These are phyloP conservation scores for Lumbricus terrestris DNA, from an alignment of 2,888 invertebrate species.

Conservation along the genomic window DNA sequence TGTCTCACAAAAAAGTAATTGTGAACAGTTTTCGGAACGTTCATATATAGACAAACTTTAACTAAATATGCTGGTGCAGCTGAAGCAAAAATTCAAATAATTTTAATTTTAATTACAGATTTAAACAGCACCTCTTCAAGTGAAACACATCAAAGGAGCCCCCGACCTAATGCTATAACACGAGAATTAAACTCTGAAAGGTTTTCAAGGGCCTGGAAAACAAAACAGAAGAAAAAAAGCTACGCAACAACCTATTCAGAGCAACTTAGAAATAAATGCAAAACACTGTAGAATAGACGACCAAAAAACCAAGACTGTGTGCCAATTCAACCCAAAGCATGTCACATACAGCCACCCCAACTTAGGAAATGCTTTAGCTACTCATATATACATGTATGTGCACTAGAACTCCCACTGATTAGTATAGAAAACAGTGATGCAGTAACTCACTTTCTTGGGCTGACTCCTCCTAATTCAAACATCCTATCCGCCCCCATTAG, in stretches of 20 bases:
- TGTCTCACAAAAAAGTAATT: background rate
- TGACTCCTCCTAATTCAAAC: constrained; percentile 23
- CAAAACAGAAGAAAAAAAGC: too few species aligned
- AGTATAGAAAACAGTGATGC: background rate
- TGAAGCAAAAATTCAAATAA: too few species aligned
- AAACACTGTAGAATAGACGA: background rate
- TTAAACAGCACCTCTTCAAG: too few species aligned
- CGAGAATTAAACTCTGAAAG: too few species aligned
- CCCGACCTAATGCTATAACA: too few species aligned
- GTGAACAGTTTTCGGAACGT: background rate
- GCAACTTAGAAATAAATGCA: background rate
- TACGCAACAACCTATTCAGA: too few species aligned
- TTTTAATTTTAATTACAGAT: too few species aligned
- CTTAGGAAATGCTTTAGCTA: background rate
- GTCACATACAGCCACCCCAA: background rate
- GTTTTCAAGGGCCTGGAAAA: too few species aligned
- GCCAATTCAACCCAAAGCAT: background rate
- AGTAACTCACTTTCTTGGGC: constrained; percentile 17
- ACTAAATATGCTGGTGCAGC: too few species aligned
- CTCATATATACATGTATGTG: background rate
- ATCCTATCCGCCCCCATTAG: constrained; percentile 64
- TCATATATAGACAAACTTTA: too few species aligned
- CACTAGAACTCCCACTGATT: background rate
- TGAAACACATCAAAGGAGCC: too few species aligned
- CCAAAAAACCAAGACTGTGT: background rate